Conservation (phyloP, 2,113 vertebrate species). For the Anthoscopus minutus region DNA sequence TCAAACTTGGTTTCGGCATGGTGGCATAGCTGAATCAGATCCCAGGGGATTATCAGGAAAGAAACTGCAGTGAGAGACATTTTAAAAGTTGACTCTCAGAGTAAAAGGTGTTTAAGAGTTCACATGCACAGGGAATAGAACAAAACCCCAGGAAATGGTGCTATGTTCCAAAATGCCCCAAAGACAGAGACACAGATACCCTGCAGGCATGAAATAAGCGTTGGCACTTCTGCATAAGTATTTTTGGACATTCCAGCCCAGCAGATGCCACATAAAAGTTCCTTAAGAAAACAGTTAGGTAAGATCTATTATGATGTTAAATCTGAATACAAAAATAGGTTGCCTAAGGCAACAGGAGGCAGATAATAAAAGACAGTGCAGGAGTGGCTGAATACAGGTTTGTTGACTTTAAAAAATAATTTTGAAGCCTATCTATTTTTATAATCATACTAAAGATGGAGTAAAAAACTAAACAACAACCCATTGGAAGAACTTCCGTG, state of each 20-base stretch:
- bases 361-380: background rate
- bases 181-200: background rate
- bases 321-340: background rate
- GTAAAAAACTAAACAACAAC: fast-evolving
- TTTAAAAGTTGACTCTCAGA: background rate
- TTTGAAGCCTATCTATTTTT: background rate
- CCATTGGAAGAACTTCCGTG: background rate
- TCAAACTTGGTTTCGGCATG: background rate
- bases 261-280: constrained; percentile 8
- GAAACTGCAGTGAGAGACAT: background rate
- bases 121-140: background rate
- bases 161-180: background rate
- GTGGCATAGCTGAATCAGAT: background rate
- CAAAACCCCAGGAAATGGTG: background rate
- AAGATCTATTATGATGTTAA: constrained; percentile 2
- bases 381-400: background rate
- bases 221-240: background rate
- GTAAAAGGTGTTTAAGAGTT: background rate
- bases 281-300: background rate
- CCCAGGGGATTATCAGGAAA: background rate
- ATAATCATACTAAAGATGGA: background rate
- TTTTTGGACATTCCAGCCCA: background rate
- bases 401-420: background rate
- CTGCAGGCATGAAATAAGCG: background rate
- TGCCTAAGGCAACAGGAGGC: background rate